Conservation (phyloP, 2,113 vertebrate species). For the Orycteropus afer region DNA sequence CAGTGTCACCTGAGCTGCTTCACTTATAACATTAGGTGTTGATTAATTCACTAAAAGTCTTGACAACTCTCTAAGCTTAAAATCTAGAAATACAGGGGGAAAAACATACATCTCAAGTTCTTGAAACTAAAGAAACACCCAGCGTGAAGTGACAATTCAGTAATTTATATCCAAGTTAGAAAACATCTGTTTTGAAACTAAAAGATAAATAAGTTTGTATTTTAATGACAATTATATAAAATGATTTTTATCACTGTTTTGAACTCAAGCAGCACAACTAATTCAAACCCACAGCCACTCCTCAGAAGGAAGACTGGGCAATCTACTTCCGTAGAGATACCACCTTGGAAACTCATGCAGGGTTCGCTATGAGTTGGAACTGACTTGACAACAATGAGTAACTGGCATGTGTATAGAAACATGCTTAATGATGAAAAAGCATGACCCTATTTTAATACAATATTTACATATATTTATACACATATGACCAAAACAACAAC, state of each 20-base stretch:
- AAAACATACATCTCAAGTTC: neutral
- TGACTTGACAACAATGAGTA: neutral
- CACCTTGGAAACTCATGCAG: too few relatives aligned
- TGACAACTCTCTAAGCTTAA: neutral
- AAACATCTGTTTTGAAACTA: neutral
- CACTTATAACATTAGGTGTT: neutral
- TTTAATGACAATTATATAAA: conserved; percentile 13
- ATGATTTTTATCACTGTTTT: conserved; percentile 8
- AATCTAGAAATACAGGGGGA: conserved; percentile 14
- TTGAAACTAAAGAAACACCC: conserved; percentile 1
- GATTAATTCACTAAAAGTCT: neutral
- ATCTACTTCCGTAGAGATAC: too few relatives aligned
- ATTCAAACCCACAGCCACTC: too few relatives aligned
- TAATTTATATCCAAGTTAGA: neutral
- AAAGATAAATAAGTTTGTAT: neutral
- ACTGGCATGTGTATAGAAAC: neutral
- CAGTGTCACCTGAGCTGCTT: neutral
- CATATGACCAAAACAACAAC: neutral
- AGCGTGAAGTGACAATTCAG: conserved; percentile 1
- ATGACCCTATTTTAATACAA: conserved; percentile 3
- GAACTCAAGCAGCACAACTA: neutral
- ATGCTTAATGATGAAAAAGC: neutral
- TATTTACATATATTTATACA: neutral
- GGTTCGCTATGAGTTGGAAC: too few relatives aligned
- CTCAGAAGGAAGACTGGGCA: too few relatives aligned